phyloP scores from a whole-genome alignment of 2,888 invertebrate species.

The Hyles lineata region DNA sequence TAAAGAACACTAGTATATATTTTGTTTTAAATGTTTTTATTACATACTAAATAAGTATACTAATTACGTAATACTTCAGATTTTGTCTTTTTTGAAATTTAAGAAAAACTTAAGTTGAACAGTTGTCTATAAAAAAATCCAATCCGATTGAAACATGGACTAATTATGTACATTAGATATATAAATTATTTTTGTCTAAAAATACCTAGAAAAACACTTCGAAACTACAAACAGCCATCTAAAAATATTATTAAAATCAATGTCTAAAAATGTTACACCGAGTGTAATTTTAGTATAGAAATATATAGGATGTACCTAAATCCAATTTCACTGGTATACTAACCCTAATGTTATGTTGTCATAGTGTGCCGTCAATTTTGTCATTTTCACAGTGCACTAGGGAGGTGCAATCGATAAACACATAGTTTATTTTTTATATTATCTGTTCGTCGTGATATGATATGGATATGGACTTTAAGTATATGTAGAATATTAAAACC shows the following conservation, averaged over 20 bases:
- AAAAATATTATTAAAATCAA: slow-evolving; percentile 66
- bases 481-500: neutral
- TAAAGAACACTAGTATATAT: no score
- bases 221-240: slow-evolving; percentile 72
- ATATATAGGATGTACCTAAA: slow-evolving; percentile 38
- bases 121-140: neutral
- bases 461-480: slow-evolving; percentile 6
- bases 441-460: slow-evolving; percentile 20
- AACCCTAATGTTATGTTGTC: slow-evolving; percentile 1
- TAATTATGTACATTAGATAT: slow-evolving; percentile 37
- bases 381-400: neutral
- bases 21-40: no score
- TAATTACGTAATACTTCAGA: neutral
- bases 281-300: slow-evolving; percentile 40
- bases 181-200: slow-evolving; percentile 56
- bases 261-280: slow-evolving; percentile 46
- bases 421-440: neutral
- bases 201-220: slow-evolving; percentile 63
- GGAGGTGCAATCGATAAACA: slow-evolving; percentile 11
- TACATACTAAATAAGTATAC: no score
- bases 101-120: neutral
- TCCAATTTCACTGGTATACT: slow-evolving; percentile 44
- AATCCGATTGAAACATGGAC: slow-evolving; percentile 31
- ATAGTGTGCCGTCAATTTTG: neutral
- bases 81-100: neutral